Conservation (phyloP, 2,797 vertebrate genomes). For the Linurgus olivaceus region DNA sequence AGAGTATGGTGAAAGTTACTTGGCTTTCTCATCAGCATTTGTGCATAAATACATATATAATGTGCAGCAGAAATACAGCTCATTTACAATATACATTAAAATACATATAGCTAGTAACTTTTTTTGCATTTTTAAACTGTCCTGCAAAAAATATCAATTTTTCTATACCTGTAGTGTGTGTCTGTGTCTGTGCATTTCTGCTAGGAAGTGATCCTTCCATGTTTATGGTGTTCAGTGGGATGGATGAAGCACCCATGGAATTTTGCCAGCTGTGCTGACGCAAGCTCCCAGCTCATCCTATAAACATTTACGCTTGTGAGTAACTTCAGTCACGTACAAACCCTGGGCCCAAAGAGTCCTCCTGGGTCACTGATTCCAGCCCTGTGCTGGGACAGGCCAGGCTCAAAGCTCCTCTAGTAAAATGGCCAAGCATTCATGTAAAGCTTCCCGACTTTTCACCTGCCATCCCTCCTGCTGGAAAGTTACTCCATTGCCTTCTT, state of each 20-base stretch:
- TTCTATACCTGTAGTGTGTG: background rate
- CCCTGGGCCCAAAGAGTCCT: background rate
- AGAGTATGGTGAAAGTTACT: background rate
- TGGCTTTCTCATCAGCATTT: background rate
- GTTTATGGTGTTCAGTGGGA: background rate
- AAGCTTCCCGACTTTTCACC: background rate
- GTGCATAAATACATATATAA: background rate
- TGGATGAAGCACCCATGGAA: background rate
- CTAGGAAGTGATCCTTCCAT: background rate
- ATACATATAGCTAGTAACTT: background rate
- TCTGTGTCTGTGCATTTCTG: background rate
- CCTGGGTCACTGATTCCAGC: background rate
- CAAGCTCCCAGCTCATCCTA: constrained; percentile 6
- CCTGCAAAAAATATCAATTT: accelerated
- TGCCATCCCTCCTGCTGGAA: background rate
- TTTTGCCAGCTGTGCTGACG: constrained; percentile 19
- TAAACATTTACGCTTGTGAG: constrained; percentile 54
- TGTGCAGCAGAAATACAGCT: background rate
- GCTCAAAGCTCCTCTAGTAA: background rate
- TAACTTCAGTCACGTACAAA: constrained; percentile 32
- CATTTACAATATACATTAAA: background rate
- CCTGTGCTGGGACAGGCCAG: background rate
- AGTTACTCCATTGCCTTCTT: background rate
- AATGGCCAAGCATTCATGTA: background rate
- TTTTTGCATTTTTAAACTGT: background rate